Percentiles rank a stretch among this genome's conserved stretches.
phyloP scores from a whole-genome alignment of 2,888 invertebrate genomes.

The Xanthorhoe spadicearia region DNA sequence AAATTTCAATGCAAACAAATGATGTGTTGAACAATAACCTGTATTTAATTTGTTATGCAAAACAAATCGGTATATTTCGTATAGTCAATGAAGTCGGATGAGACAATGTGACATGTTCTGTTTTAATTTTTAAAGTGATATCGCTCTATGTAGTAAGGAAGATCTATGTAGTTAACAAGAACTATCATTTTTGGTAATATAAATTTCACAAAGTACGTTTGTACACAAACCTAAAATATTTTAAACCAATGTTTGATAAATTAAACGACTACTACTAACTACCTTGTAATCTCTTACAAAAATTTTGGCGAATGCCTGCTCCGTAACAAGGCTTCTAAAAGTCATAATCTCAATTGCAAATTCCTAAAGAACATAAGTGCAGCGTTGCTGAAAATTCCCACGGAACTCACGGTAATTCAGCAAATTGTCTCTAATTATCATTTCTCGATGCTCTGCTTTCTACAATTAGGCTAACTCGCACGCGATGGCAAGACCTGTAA shows the following conservation, averaged over 20 bases:
- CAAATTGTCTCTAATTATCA: slow-evolving; percentile 70
- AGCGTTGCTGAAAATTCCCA: slow-evolving; percentile 40
- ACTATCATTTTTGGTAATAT: slow-evolving; percentile 20
- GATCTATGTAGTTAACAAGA: slow-evolving; percentile 17
- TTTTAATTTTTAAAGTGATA: too few species aligned
- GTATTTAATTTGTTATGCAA: too few species aligned
- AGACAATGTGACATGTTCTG: too few species aligned
- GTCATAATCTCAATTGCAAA: background rate
- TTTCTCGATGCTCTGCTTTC: slow-evolving; percentile 72
- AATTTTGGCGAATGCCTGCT: too few species aligned
- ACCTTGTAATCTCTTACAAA: too few species aligned
- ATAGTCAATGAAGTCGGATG: too few species aligned
- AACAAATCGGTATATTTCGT: too few species aligned
- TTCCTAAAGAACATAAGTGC: slow-evolving; percentile 41
- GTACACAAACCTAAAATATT: too few species aligned
- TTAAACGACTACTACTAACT: too few species aligned
- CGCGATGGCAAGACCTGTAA: slow-evolving; percentile 68
- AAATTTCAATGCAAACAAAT: slow-evolving; percentile 27
- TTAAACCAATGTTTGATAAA: too few species aligned
- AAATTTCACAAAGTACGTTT: background rate
- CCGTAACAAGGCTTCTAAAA: background rate
- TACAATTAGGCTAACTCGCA: slow-evolving; percentile 76
- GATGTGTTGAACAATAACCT: slow-evolving; percentile 8
- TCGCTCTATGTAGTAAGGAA: too few species aligned
- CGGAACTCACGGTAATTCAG: slow-evolving; percentile 43